phyloP scores from a whole-genome alignment of 2,888 invertebrate species.

The Ecliptopera silaceata region DNA sequence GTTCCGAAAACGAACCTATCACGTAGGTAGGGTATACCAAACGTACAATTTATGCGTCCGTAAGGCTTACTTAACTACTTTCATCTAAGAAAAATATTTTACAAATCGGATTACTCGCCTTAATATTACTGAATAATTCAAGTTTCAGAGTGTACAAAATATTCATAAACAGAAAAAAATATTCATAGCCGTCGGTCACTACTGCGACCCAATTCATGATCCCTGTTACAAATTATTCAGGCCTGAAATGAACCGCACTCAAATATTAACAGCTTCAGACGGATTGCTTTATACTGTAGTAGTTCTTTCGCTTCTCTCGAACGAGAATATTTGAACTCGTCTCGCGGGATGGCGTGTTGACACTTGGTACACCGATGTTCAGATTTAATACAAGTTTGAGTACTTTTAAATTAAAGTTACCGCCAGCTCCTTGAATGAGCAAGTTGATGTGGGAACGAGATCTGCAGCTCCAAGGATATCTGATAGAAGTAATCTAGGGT shows the following conservation, averaged over 20 bases:
- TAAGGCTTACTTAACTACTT: too few relatives aligned
- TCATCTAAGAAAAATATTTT: too few relatives aligned
- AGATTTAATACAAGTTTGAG: background rate
- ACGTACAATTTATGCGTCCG: too few relatives aligned
- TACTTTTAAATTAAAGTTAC: background rate
- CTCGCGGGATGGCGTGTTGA: background rate
- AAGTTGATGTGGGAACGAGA: background rate
- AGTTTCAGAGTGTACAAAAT: background rate
- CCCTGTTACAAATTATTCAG: constrained; percentile 19
- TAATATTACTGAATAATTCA: background rate
- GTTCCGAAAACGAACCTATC: too few relatives aligned
- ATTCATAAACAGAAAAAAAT: constrained; percentile 8
- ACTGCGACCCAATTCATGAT: constrained; percentile 8
- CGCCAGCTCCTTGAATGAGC: background rate
- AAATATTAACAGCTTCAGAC: constrained; percentile 20
- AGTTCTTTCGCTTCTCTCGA: constrained; percentile 9
- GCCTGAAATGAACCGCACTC: constrained; percentile 19
- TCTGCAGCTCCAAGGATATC: background rate
- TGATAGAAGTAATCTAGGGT: background rate
- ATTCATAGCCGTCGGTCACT: constrained; percentile 3
- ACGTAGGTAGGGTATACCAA: too few relatives aligned
- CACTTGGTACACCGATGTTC: constrained; percentile 1
- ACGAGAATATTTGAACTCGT: constrained; percentile 15
- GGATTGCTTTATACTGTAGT: constrained; percentile 5
- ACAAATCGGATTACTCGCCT: too few relatives aligned